phyloP scores from a whole-genome alignment of 2,113 vertebrate species.

The Petroica traversi region DNA sequence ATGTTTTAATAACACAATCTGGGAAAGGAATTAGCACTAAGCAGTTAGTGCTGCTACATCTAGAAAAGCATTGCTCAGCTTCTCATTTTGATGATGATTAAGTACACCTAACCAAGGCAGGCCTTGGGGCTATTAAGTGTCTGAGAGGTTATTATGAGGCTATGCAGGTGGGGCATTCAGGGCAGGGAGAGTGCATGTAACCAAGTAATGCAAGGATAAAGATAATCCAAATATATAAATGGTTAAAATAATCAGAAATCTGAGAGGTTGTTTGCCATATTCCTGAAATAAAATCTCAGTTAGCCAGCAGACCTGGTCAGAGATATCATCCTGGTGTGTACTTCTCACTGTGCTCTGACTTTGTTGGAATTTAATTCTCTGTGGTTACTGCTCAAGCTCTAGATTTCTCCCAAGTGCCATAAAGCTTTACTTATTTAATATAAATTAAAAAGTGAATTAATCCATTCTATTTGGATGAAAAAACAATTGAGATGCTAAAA shows the following conservation, averaged over 20 bases:
- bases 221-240: neutral
- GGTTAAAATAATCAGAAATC: neutral
- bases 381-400: neutral
- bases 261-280: neutral
- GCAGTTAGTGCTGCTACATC: neutral
- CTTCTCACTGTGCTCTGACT: neutral
- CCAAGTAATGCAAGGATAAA: neutral
- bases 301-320: neutral
- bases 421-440: neutral
- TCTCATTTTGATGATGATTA: neutral
- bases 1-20: neutral
- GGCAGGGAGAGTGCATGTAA: neutral
- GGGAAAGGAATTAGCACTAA: neutral
- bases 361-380: neutral
- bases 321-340: neutral
- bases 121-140: neutral
- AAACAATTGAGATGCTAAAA: neutral
- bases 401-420: neutral
- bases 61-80: neutral
- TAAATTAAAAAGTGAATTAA: neutral
- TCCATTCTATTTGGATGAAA: neutral
- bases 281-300: neutral
- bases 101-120: neutral
- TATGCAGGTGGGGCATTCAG: neutral
- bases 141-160: neutral